Evolutionary conservation across 2,113 vertebrate species (phyloP).

Genomic region (Fulica atra): DNA sequence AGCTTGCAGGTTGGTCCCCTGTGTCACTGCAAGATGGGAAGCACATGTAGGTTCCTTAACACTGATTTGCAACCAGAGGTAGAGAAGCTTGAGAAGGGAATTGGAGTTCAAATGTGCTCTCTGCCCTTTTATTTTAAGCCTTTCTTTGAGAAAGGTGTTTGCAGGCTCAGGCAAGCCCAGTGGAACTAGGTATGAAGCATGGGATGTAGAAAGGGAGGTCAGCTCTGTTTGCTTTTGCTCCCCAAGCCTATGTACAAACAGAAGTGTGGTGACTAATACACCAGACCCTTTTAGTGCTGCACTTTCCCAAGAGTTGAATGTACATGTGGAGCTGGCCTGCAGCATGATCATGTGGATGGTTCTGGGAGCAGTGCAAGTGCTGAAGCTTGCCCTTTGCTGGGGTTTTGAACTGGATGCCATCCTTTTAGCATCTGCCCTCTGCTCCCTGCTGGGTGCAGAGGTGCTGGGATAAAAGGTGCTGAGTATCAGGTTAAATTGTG

Average conservation of each 20-base stretch:
- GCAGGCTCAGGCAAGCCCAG: conserved; percentile 7
- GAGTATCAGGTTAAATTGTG: neutral
- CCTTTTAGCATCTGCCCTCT: neutral
- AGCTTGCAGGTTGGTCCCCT: neutral
- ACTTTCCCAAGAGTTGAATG: neutral
- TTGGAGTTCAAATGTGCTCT: neutral
- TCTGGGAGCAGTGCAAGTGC: neutral
- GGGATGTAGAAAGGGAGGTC: neutral
- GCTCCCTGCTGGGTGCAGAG: neutral
- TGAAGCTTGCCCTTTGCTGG: neutral
- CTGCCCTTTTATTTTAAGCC: neutral
- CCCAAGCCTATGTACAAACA: neutral
- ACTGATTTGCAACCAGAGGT: neutral
- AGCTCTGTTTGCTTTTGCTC: neutral
- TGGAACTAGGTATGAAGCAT: neutral
- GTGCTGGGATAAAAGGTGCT: neutral
- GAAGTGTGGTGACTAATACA: neutral
- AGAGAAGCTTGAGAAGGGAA: neutral
- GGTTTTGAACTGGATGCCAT: neutral
- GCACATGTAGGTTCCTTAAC: neutral
- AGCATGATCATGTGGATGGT: accelerated
- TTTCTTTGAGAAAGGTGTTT: neutral
- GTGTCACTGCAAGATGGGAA: neutral
- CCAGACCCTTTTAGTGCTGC: neutral
- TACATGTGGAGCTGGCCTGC: neutral